Percentiles rank a stretch among this genome's conserved stretches.
These are phyloP conservation scores for Eleginops maclovinus DNA, from an alignment of 2,113 vertebrate species.

Conservation along the genomic window DNA sequence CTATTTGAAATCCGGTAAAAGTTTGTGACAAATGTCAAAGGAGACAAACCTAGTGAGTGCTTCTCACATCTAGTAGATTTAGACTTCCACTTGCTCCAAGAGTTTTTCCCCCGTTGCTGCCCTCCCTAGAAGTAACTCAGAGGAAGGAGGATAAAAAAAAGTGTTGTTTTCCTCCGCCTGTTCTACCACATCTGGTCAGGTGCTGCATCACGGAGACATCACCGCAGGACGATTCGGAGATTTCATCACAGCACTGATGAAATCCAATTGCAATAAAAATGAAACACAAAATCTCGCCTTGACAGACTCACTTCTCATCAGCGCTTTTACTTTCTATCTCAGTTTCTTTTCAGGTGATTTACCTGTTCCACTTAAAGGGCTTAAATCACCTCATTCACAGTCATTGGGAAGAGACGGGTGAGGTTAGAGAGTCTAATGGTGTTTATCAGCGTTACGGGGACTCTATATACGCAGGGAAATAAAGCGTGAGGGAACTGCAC, in stretches of 20 bases:
- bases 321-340: conserved; percentile 20
- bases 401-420: conserved; percentile 17
- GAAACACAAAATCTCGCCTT: conserved; percentile 33
- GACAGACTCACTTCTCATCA: conserved; percentile 43
- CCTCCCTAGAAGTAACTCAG: conserved; percentile 21
- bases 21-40: too few relatives aligned
- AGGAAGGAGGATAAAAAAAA: conserved; percentile 26
- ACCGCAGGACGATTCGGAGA: conserved; percentile 61
- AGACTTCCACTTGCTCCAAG: not conserved
- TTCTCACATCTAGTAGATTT: not conserved
- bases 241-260: conserved; percentile 65
- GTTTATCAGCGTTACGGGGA: conserved; percentile 10
- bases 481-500: not conserved
- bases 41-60: too few relatives aligned
- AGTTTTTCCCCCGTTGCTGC: too few relatives aligned
- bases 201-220: conserved; percentile 42
- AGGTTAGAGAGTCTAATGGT: conserved; percentile 28
- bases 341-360: conserved; percentile 22
- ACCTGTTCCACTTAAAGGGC: conserved; percentile 27
- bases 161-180: conserved; percentile 47
- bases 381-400: conserved; percentile 37
- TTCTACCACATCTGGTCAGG: conserved; percentile 60
- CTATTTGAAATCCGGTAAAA: too few relatives aligned
- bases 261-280: conserved; percentile 71
- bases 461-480: not conserved